Conservation (phyloP, 2,888 invertebrate species). For the Cryptophagus acutangulus region DNA sequence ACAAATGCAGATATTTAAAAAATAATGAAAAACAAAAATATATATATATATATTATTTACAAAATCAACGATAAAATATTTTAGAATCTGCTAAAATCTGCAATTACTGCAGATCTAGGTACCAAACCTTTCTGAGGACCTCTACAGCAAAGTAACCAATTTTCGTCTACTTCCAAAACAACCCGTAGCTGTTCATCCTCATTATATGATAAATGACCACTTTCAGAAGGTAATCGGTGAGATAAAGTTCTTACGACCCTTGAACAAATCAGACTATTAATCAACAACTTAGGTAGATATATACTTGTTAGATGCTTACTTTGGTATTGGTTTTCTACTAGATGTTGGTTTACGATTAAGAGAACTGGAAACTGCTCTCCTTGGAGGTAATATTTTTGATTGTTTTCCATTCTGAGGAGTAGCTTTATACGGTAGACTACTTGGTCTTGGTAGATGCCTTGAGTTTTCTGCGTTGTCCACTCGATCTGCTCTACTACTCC, state of each 20-base stretch:
- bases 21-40: too few species aligned
- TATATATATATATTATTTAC: too few species aligned
- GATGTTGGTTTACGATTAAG: conserved; percentile 51
- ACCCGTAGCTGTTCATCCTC: conserved; percentile 70
- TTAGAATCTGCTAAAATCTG: conserved; percentile 40
- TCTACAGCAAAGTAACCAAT: conserved; percentile 69
- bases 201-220: conserved; percentile 71
- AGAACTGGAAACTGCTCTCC: conserved; percentile 67
- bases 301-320: conserved; percentile 48
- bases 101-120: conserved; percentile 64
- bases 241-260: conserved; percentile 68
- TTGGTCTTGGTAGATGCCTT: conserved; percentile 55
- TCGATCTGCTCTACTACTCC: conserved; percentile 63
- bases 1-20: too few species aligned
- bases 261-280: background rate
- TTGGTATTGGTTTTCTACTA: conserved; percentile 43
- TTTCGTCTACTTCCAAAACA: conserved; percentile 70
- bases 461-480: conserved; percentile 41
- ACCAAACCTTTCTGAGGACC: conserved; percentile 74
- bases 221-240: conserved; percentile 71
- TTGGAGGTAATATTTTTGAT: conserved; percentile 47
- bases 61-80: too few species aligned
- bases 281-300: background rate
- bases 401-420: conserved; percentile 36
- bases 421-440: conserved; percentile 66